Percentiles rank a stretch among this genome's conserved stretches.
Conservation (phyloP, 1,140 invertebrate species). For the Cherax quadricarinatus region DNA sequence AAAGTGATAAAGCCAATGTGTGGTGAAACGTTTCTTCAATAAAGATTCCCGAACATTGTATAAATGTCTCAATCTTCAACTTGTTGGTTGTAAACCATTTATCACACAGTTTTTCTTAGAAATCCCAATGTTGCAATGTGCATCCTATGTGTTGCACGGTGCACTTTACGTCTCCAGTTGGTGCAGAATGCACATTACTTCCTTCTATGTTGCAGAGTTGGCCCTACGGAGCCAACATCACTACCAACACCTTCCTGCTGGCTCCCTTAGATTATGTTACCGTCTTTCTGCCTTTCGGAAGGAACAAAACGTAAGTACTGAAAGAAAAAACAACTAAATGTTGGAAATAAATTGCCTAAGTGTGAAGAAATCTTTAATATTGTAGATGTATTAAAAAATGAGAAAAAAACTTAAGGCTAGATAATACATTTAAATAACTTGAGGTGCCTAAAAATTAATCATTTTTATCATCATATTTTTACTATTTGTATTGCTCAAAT, state of each 20-base stretch:
- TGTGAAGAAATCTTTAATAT: not conserved
- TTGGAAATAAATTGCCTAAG: not conserved
- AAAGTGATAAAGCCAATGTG: no score
- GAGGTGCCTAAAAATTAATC: no score
- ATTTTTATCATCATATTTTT: no score
- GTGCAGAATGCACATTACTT: not conserved
- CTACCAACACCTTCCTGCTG: not conserved
- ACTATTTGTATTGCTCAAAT: no score
- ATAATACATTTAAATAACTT: no score
- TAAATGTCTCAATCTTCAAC: not conserved
- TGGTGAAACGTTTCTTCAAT: no score
- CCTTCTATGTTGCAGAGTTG: not conserved
- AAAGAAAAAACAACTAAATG: not conserved
- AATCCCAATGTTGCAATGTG: not conserved
- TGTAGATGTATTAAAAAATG: no score
- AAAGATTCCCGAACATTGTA: no score
- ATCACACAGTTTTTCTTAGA: not conserved
- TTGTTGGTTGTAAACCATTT: not conserved
- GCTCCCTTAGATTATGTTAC: not conserved
- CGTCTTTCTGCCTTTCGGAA: no score
- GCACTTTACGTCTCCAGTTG: slow-evolving; percentile 7
- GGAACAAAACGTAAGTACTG: not conserved
- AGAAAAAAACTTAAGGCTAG: no score
- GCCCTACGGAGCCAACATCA: not conserved
- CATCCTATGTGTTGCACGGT: not conserved